Evolutionary conservation across 2,113 vertebrate species (phyloP).

Genomic region (Lampris incognitus): DNA sequence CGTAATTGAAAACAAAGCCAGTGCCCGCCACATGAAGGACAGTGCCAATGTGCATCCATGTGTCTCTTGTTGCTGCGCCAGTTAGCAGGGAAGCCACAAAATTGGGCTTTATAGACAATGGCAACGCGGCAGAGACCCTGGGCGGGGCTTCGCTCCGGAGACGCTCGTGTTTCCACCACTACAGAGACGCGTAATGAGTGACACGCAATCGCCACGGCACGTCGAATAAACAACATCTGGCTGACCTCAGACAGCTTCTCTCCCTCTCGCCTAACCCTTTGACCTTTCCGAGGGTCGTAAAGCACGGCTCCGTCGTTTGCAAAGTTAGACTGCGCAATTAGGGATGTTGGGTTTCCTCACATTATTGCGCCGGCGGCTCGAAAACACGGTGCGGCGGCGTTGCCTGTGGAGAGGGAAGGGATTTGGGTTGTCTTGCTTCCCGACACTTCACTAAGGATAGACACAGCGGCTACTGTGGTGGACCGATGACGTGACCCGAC

Average conservation of each 20-base stretch:
- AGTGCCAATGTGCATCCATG: slow-evolving; percentile 62
- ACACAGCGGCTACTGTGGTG: neutral
- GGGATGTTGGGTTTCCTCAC: neutral
- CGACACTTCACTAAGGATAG: neutral
- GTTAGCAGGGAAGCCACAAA: slow-evolving; percentile 73
- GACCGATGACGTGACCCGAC: slow-evolving; percentile 20
- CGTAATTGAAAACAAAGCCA: slow-evolving; percentile 76
- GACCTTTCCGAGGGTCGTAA: slow-evolving; percentile 23
- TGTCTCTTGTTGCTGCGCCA: slow-evolving; percentile 61
- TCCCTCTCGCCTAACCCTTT: slow-evolving; percentile 29
- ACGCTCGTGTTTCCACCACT: slow-evolving; percentile 56
- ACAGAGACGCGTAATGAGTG: slow-evolving; percentile 69
- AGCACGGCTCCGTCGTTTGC: slow-evolving; percentile 2
- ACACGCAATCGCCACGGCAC: slow-evolving; percentile 53
- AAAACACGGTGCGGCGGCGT: neutral
- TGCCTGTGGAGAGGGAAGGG: neutral
- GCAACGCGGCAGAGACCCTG: slow-evolving; percentile 64
- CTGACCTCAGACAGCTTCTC: slow-evolving; percentile 49
- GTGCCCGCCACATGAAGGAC: slow-evolving; percentile 73
- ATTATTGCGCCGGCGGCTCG: neutral
- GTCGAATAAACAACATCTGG: slow-evolving; percentile 73
- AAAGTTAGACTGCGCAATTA: neutral
- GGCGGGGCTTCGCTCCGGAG: slow-evolving; percentile 63
- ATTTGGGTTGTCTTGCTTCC: neutral
- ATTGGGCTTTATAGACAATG: slow-evolving; percentile 74